Base-by-base conservation (phyloP, 2,113 vertebrate species). In the Labeo rohita region DNA sequence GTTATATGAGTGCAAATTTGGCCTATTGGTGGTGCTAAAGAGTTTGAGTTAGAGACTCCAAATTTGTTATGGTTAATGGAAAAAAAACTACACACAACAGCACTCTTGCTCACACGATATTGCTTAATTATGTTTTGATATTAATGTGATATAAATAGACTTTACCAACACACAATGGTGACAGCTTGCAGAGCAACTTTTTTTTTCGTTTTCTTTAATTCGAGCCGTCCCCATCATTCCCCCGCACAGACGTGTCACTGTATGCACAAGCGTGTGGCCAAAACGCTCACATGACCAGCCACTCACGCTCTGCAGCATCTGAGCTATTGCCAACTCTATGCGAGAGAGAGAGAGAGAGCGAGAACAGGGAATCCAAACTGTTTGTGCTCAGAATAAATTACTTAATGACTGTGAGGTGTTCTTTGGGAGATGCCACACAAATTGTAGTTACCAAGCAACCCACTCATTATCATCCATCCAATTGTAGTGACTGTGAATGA, bases 361-460 rank as follows among this genome's bases (percentile, higher is more conserved):
- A 74, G 52, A 61, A 63, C 66, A 72, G 78, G 77, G 54, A 80
- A 47, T 81, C 78, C 85, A 80, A 80, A 80, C 84, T 74, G 66
- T 86, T 86, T 86, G 77, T 81, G 75, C 85, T 74, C 78, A 36
- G 23, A 74, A 73, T 81, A 65, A 81, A 74, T 83, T 34, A 73
- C 81, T 83, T 83, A 72, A 83, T 72, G 66, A 83, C 81, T 83
- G 16, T 43, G 47, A 54, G 65, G 49, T 83, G 80, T 72, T 83
- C 66, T 73, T 73, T 73, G 81, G 68, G 81, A 73, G 52, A 83
- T 83, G 50, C 36, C 68, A 56, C 68, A 59, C 68, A 72, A 59
- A 83, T 56, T 73, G 49, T 72, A 56, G 68, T 83, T 73, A 83
- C 68, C 81, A 83, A 73, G 81, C 81, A 83, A 83, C 81, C 49